phyloP scores from a whole-genome alignment of 2,888 invertebrate genomes.

The Patella ulyssiponensis region DNA sequence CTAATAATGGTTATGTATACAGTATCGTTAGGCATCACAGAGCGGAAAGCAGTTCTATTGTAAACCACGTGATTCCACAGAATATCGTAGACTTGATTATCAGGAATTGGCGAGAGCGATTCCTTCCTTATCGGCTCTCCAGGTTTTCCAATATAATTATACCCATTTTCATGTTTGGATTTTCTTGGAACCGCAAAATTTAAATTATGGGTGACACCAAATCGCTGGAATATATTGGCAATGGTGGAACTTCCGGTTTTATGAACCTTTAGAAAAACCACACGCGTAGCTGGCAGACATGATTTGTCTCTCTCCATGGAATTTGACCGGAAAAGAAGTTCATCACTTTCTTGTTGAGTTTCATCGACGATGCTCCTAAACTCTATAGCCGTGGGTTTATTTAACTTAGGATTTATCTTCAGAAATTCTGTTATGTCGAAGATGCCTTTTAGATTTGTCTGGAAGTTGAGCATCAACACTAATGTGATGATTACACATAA shows the following conservation, averaged over 20 bases:
- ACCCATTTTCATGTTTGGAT: constrained; percentile 26
- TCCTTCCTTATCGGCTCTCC: constrained; percentile 10
- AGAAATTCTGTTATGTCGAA: no score
- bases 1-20: constrained; percentile 41
- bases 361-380: no score
- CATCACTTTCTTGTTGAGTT: no score
- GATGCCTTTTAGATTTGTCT: no score
- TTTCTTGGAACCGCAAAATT: constrained; percentile 34
- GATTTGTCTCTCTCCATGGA: background rate
- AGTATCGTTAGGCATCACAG: constrained; percentile 40
- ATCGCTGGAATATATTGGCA: constrained; percentile 24
- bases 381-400: no score
- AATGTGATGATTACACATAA: no score
- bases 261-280: constrained; percentile 27
- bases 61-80: constrained; percentile 31
- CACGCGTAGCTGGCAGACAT: constrained; percentile 15
- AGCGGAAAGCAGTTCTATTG: constrained; percentile 34
- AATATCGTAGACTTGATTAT: constrained; percentile 18
- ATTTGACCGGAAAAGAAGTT: no score
- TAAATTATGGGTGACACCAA: constrained; percentile 15
- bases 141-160: constrained; percentile 37
- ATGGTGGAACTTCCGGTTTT: constrained; percentile 29
- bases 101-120: constrained; percentile 15
- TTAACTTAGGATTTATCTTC: no score
- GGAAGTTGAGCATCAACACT: no score